Evolutionary conservation across 2,888 invertebrate species (phyloP), one percentile per base, ranked within the genome.

Genomic region (Amphipoea lucens): DNA sequence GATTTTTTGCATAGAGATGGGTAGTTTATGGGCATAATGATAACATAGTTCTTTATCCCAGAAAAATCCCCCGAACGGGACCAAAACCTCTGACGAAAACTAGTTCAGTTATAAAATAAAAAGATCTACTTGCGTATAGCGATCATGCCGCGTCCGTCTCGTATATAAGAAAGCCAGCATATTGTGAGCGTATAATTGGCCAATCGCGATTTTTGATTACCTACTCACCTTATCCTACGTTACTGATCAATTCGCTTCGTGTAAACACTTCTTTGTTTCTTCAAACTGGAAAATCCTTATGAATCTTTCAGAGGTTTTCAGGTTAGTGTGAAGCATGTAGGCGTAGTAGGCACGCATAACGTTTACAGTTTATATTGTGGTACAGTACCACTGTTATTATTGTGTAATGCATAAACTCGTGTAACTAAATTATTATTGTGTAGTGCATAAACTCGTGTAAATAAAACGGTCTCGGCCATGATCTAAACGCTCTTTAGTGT

Each of bases 181-280:
- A 40, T 51, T 81, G 14, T 71, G 36, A 45, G 62, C 62, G 78
- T 81, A 54, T 72, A 79, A 63, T 74, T 73, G 73, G 7, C 20
- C 62, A 71, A 62, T 36, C 40, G 20, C 40, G 23, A 51, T 79
- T 78, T 79, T 51, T 69, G 17, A 78, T 51, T 60, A 51, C 57
- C 4, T 73, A 20, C 11, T 75, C 51, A n/a, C 62, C 62, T 62
- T 51, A 63, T 72, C 51, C n/a, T 29, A 51, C 51, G 23, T 51
- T 11, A 42, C 71, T 54, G 51, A 80, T 71, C 51, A 36, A 79
- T 79, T 79, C n/a, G 62, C 14, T 79, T 54, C 62, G 51, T 62
- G n/a, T 42, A 62, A 42, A 45, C 14, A 60, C 23, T 57, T 48
- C 17, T 57, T 40, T 62, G 62, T 54, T 78, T 62, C 14, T 14